These are phyloP conservation scores for Brachypodius melanocephalos DNA, from an alignment of 2,113 vertebrate genomes.

Conservation along the genomic window DNA sequence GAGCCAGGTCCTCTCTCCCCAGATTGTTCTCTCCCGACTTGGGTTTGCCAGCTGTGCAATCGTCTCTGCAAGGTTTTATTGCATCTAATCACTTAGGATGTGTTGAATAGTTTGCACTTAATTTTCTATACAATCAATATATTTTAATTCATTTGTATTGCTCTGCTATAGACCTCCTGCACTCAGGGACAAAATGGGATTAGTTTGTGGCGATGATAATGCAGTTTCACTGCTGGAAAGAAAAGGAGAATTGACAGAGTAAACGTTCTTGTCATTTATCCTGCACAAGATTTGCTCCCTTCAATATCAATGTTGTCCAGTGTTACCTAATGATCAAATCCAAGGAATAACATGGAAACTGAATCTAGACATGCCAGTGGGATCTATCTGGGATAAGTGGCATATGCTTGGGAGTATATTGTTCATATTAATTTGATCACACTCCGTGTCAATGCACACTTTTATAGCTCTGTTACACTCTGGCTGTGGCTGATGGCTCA, in stretches of 20 bases:
- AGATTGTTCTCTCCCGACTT: background rate
- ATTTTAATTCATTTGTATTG: background rate
- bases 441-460: background rate
- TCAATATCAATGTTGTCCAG: background rate
- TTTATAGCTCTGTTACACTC: background rate
- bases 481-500: background rate
- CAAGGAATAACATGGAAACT: background rate
- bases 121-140: constrained; percentile 6
- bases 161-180: background rate
- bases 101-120: constrained; percentile 40
- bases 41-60: constrained; percentile 10
- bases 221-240: background rate
- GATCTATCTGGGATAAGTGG: background rate
- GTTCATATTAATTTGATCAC: background rate
- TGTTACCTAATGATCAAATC: background rate
- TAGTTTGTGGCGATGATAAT: background rate
- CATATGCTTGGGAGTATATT: background rate
- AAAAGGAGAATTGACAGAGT: background rate
- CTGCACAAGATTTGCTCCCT: background rate
- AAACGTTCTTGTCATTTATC: background rate
- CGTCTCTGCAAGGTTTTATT: background rate
- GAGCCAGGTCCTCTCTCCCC: background rate
- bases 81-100: constrained; percentile 15
- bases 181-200: background rate
- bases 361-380: background rate